Evolutionary conservation across 2,797 vertebrate species (phyloP).

Genomic region (Protonibea diacanthus): DNA sequence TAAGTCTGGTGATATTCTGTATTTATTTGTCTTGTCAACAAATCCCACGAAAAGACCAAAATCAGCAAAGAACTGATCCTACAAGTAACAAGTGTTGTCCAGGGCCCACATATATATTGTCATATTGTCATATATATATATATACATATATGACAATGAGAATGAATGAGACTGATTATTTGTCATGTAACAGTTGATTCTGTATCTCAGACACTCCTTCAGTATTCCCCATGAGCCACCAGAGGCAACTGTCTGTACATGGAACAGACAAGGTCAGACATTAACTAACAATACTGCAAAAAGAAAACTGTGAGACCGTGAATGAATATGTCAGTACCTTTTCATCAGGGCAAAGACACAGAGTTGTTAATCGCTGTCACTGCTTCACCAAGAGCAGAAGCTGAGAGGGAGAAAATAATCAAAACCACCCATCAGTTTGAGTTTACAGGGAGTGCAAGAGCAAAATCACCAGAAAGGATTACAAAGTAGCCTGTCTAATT

Average conservation of each 20-base stretch:
- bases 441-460: conserved; percentile 19
- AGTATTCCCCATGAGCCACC: conserved; percentile 21
- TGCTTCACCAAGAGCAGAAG: conserved; percentile 20
- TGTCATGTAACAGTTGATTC: conserved; percentile 25
- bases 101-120: too few species aligned
- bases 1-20: background rate
- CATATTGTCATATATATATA: background rate
- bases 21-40: background rate
- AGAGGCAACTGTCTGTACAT: conserved; percentile 32
- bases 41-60: background rate
- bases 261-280: conserved; percentile 24
- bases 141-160: too few species aligned
- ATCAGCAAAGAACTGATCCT: background rate
- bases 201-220: conserved; percentile 33
- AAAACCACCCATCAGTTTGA: conserved; percentile 31
- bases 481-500: conserved; percentile 43
- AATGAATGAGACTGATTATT: background rate
- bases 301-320: conserved; percentile 4
- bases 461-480: conserved; percentile 26
- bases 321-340: conserved; percentile 46
- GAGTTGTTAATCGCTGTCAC: conserved; percentile 26
- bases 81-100: background rate
- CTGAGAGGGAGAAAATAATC: conserved; percentile 28
- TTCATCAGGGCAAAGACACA: conserved; percentile 15
- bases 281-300: conserved; percentile 24